Evolutionary conservation across 2,113 vertebrate species (phyloP), one percentile per base, ranked within the genome.

Genomic region (Microcebus tavaratra): DNA sequence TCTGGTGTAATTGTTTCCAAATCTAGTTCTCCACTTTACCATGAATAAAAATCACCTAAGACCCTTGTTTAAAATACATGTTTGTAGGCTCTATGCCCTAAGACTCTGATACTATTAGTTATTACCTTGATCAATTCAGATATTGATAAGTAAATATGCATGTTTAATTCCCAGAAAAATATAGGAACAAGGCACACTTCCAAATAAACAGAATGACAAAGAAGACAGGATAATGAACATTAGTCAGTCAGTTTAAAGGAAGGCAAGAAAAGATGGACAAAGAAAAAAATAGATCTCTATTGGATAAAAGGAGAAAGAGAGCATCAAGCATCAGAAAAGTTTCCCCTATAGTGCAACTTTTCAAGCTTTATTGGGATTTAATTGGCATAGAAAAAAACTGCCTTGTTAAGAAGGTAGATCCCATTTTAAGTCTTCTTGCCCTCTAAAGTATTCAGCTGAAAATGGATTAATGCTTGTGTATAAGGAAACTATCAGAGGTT

Each of bases 1-100:
- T 76, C 79, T 85, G 61, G 34, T 85, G 1, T 68, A 90, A 80
- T 84, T 95, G 11, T 82, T 90, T 92, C 50, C 45, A 90, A 83
- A 88, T 88, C 13, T 78, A 27, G 20, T n/a, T 92, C 12, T 90
- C 18, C 6, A 83, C 3, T 72, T 53, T 61, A 55, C 87, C 34
- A 75, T 17, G 4, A 15, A 53, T 87, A 88, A 90, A 96, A 48
- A 34, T 78, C 4, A 88, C 10, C 9, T 4, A 76, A 4, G 34
- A 13, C 48, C 45, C 18, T 83, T 67, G 12, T 89, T 94, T 53
- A 87, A 73, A 91, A 79, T 93, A 14, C 4, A 34, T 53, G 14
- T 73, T 93, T 91, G 13, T 55, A 31, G 5, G 23, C 4, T 10
- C 9, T 0, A 53, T 5, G 78, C 17, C 50, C 21, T 91, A 39